Evolutionary conservation across 2,113 vertebrate species (phyloP), one percentile per base, ranked within the genome.

Genomic region (Xiphias gladius): DNA sequence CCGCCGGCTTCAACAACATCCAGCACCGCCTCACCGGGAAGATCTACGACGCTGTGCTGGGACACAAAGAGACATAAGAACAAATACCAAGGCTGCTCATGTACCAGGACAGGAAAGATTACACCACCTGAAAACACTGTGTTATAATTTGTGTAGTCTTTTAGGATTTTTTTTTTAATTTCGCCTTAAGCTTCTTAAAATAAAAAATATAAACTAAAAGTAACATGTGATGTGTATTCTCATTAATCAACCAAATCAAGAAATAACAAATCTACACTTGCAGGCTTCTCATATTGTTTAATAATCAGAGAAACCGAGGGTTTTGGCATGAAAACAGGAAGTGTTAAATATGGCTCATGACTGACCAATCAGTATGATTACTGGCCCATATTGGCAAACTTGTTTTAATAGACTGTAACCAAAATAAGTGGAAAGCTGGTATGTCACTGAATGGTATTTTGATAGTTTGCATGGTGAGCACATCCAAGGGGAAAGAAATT

Each of bases 11-110:
- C 87, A 70, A 63, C 28, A 52, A 76, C 19, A 39, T 94, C 71
- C 88, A 85, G 64, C 89, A 95, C 24, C 91, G 84, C 79, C 90
- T 70, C 65, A 97, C 97, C 0, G 96, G 96, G 48, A 96, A 96
- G 77, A 69, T 94, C 20, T 97, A 97, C 39, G 96, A 96, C 13
- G 95, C 91, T 1, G 82, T 98, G 76, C 76, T 99, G 78, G 97
- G 93, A 58, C 89, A 70, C 70, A 97, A 96, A 82, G 91, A 90
- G 79, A 67, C 46, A 17, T 69, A 52, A 86, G 48, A 39, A 19
- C 9, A 2, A 66, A 28, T 13, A 24, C 37, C 11, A 4, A 26
- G 12, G n/a, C 2, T 39, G 32, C 37, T n/a, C 7, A 0, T 22
- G 7, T 54, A 46, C 54, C 10, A 50, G 1, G 17, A 37, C 30